Evolutionary conservation across 64 coral and sea anemone species (phyloP).

Genomic region (Montipora cactus): DNA sequence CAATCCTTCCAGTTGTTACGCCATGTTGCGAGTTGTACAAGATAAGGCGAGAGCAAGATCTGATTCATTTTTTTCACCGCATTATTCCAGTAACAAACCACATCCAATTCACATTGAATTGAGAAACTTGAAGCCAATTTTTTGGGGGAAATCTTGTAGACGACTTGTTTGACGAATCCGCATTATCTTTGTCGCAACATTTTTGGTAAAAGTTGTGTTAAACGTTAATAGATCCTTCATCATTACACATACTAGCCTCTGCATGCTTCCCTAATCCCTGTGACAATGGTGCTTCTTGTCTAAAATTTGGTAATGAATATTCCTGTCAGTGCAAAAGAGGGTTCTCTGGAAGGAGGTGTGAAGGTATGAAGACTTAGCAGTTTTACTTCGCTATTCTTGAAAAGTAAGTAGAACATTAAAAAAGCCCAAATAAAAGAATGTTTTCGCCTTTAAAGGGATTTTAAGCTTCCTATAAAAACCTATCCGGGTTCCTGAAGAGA

Average conservation of each 20-base stretch:
- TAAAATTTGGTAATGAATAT: constrained; percentile 65
- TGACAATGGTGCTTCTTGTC: constrained; percentile 58
- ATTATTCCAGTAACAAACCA: no score
- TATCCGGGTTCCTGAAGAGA: no score
- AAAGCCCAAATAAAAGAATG: no score
- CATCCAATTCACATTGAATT: no score
- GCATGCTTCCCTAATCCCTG: constrained; percentile 73
- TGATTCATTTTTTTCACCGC: no score
- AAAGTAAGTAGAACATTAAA: not conserved
- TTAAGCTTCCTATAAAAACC: no score
- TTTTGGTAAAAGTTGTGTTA: not conserved
- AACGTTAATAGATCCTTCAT: constrained; percentile 11
- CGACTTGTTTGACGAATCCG: not conserved
- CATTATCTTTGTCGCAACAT: not conserved
- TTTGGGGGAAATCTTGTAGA: not conserved
- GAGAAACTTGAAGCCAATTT: no score
- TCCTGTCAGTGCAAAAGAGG: constrained; percentile 64
- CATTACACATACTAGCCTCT: constrained; percentile 33
- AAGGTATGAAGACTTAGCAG: constrained; percentile 66
- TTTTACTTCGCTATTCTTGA: constrained; percentile 24
- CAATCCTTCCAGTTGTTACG: no score
- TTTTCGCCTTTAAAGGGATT: no score
- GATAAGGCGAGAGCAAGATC: no score
- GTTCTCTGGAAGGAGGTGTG: constrained; percentile 66
- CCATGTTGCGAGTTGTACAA: no score